Evolutionary conservation across 2,888 invertebrate genomes (phyloP), one percentile per base, ranked within the genome.

Genomic region (Cordilura impudica): DNA sequence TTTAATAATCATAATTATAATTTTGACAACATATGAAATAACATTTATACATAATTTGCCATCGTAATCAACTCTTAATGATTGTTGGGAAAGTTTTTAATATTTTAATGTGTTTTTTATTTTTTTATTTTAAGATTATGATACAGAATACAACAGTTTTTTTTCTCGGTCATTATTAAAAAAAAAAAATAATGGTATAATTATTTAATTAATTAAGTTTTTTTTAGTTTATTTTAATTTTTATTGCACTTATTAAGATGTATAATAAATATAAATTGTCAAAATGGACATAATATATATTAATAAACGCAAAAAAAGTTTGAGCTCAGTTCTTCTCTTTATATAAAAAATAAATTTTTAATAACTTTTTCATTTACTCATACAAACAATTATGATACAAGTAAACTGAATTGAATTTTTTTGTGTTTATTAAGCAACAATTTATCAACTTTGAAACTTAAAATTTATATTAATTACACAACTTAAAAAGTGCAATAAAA

Each of bases 101-200:
- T 21, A 19, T 61, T 69, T 75, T 75, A 47, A 75, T 76, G 63
- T 6, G 75, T 56, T 76, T 76, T 69, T 70, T 69, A 69, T 31
- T 56, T 76, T 43, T 56, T 49, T 43, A 56, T 56, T 47, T 49
- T 19, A 29, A 63, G 19, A 49, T 39, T 18, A 66, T 39, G 3
- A 56, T 21, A 65, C n/a, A n/a, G 47, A 73, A 29, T 26, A 39
- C 35, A 39, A 39, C n/a, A n/a, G 35, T 39, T 39, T 39, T 39
- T 39, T 12, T 39, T 39, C n/a, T 3, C 6, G 4, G 6, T 26
- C 26, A 14, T 45, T n/a, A 14, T 5, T n/a, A 45, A 7, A 31
- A 18, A 54, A 31, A 54, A 29, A 29, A 54, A 5, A 29, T 16
- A 10, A 26, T 29, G 16, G 16, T 54, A n/a, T n/a, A 39, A 39